Percentiles rank a stretch among this genome's conserved stretches.
Conservation (phyloP, 2,797 vertebrate species). For the Margarornis squamiger region DNA sequence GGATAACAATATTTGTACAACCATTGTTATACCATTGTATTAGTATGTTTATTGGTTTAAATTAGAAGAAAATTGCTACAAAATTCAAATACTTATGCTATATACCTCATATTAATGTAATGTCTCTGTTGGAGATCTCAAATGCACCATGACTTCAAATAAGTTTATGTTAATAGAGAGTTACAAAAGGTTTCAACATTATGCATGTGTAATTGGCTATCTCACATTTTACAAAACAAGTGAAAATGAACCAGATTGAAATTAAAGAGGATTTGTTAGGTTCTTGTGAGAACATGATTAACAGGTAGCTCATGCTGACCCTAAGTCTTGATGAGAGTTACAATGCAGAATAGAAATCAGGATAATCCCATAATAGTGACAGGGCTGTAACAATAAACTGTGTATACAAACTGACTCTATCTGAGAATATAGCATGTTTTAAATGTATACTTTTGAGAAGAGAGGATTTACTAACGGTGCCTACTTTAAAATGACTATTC, state of each 20-base stretch:
- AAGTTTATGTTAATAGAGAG: not conserved
- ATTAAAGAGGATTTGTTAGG: slow-evolving; percentile 32
- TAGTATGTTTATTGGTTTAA: not conserved
- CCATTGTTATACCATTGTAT: too few relatives aligned
- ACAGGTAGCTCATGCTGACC: slow-evolving; percentile 5
- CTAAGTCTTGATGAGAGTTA: not conserved
- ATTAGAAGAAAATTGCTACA: not conserved
- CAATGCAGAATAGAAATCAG: slow-evolving; percentile 18
- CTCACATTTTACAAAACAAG: slow-evolving; percentile 8
- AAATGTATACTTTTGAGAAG: not conserved
- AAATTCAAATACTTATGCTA: not conserved
- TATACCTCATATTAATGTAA: too few relatives aligned
- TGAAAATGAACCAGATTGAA: slow-evolving; percentile 6
- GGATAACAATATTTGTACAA: not conserved
- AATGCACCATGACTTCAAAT: not conserved
- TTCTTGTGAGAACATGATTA: slow-evolving; percentile 17
- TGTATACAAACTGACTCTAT: not conserved
- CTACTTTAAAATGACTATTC: not conserved
- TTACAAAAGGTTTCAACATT: not conserved
- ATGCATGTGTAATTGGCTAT: not conserved
- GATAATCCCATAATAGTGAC: not conserved
- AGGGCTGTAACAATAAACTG: not conserved
- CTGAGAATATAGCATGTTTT: not conserved
- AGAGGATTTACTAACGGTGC: not conserved
- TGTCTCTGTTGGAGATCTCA: not conserved